Percentiles rank a stretch among this genome's conserved stretches.
Conservation (phyloP, 2,888 invertebrate species). For the Copidosoma aretas region DNA sequence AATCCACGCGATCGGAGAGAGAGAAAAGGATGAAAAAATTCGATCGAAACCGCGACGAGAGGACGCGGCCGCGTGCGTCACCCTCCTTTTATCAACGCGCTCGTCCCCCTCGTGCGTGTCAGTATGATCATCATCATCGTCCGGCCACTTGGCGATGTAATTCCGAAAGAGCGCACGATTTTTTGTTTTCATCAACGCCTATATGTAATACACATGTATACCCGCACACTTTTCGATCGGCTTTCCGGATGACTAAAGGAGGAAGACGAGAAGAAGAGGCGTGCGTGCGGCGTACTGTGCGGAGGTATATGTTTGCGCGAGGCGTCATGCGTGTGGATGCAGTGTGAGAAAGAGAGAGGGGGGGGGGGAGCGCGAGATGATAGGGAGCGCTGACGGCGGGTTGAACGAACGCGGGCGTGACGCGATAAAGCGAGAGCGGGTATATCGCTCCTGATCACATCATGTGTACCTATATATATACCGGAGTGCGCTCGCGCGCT, state of each 20-base stretch:
- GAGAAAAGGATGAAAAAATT: not conserved
- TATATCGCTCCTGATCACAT: not conserved
- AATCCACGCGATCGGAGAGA: not conserved
- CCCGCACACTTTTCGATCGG: no score
- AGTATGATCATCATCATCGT: no score
- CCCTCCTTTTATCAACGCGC: not conserved
- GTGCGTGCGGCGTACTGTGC: not conserved
- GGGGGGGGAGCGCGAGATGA: conserved; percentile 13
- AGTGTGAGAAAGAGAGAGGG: conserved; percentile 12
- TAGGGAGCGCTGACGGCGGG: conserved; percentile 22
- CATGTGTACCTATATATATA: no score
- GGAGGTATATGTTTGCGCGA: no score
- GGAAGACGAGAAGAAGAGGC: no score
- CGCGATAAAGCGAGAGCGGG: conserved; percentile 27
- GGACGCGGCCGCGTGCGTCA: not conserved
- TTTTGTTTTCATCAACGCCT: no score
- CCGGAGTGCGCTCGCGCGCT: no score
- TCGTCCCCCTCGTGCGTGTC: no score
- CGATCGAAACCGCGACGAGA: not conserved
- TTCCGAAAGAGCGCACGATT: no score
- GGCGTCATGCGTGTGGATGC: not conserved
- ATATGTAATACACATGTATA: no score
- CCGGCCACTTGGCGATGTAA: no score
- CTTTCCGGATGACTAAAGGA: no score
- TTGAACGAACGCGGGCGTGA: conserved; percentile 35